These are phyloP conservation scores for Mythimna loreyi DNA, from an alignment of 2,888 invertebrate species.

Conservation along the genomic window DNA sequence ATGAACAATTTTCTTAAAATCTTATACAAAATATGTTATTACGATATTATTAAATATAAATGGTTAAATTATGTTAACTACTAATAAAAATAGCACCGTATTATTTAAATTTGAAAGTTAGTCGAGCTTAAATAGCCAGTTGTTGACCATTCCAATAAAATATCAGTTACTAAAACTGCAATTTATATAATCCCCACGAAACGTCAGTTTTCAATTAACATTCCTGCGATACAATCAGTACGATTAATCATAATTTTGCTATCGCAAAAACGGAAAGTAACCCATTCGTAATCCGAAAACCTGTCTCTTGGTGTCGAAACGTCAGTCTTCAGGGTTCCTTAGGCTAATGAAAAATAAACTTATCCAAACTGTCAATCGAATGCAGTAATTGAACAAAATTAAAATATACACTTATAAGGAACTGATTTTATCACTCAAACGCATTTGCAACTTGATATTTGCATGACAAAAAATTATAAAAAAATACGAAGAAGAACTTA, in stretches of 20 bases:
- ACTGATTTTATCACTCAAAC: slow-evolving; percentile 43
- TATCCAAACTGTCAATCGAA: slow-evolving; percentile 45
- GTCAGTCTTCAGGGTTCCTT: slow-evolving; percentile 57
- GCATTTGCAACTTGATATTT: slow-evolving; percentile 49
- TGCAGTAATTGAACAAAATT: slow-evolving; percentile 31
- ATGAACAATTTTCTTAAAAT: background rate
- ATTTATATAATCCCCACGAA: slow-evolving; percentile 56
- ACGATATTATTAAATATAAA: background rate
- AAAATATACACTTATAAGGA: slow-evolving; percentile 33
- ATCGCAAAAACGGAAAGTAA: slow-evolving; percentile 77
- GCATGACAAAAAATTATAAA: slow-evolving; percentile 8
- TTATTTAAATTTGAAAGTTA: slow-evolving; percentile 6
- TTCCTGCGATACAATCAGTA: slow-evolving; percentile 73
- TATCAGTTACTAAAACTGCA: slow-evolving; percentile 39
- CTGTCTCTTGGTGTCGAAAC: slow-evolving; percentile 67
- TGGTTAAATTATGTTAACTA: background rate
- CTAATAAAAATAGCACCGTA: background rate
- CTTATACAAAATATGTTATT: background rate
- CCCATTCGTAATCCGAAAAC: slow-evolving; percentile 70
- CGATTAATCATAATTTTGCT: slow-evolving; percentile 78
- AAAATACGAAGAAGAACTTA: slow-evolving; percentile 25
- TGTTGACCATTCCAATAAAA: slow-evolving; percentile 21
- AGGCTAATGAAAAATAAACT: slow-evolving; percentile 46
- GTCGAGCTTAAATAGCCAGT: background rate
- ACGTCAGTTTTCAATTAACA: slow-evolving; percentile 77